Conservation (phyloP, 2,113 vertebrate genomes). For the Dipodomys stephensi region DNA sequence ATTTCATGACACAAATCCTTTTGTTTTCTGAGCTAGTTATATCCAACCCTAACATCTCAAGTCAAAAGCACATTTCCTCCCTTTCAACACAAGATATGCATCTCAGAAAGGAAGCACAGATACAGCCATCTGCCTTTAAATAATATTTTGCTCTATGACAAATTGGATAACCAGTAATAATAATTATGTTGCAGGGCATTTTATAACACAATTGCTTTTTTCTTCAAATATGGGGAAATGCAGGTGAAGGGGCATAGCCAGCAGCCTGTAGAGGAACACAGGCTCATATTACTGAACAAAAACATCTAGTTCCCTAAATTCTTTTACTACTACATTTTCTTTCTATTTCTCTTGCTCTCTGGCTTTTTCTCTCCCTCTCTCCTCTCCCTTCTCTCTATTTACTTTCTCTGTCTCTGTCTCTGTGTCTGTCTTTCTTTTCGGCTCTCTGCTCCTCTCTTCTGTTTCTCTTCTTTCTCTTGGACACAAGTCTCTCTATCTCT, state of each 20-base stretch:
- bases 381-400: too few relatives aligned
- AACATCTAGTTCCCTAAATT: slow-evolving; percentile 5
- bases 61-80: neutral
- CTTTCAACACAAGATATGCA: neutral
- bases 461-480: too few relatives aligned
- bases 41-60: neutral
- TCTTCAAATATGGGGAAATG: slow-evolving; percentile 63
- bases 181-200: slow-evolving; percentile 70
- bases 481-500: too few relatives aligned
- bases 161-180: slow-evolving; percentile 65
- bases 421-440: too few relatives aligned
- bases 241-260: slow-evolving; percentile 45
- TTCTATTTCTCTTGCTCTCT: neutral
- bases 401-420: too few relatives aligned
- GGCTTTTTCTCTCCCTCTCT: too few relatives aligned
- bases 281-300: slow-evolving; percentile 26
- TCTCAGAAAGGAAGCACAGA: neutral
- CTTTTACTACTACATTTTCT: slow-evolving; percentile 3
- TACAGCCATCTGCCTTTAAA: neutral
- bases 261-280: slow-evolving; percentile 50
- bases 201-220: slow-evolving; percentile 72
- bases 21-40: neutral
- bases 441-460: too few relatives aligned
- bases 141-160: slow-evolving; percentile 52
- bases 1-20: too few relatives aligned